A percentile compares a stretch with the other conserved stretches of the same genome.
These are phyloP conservation scores for Ylistrum balloti DNA, from an alignment of 1,140 invertebrate genomes.

Conservation along the genomic window DNA sequence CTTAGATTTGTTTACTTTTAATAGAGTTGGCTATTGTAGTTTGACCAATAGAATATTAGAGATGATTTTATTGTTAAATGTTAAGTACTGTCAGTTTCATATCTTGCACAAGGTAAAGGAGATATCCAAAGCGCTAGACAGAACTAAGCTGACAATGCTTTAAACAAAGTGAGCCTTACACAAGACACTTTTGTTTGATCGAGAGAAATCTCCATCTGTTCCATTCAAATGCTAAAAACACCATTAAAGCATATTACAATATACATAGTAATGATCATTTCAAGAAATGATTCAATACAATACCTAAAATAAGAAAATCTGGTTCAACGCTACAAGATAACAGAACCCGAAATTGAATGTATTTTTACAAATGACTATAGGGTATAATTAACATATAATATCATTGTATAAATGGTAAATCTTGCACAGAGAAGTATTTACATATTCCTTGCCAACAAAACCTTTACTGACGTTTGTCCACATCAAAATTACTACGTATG, in stretches of 20 bases:
- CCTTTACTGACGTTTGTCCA: not conserved
- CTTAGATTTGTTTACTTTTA: slow-evolving; percentile 8
- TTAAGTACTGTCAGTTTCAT: not conserved
- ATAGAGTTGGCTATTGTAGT: not conserved
- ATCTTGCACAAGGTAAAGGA: not conserved
- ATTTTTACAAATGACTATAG: not conserved
- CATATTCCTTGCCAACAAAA: too few relatives aligned
- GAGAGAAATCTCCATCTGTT: not conserved
- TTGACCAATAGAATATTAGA: not conserved
- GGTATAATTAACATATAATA: not conserved
- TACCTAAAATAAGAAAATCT: not conserved
- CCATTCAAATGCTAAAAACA: not conserved
- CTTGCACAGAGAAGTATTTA: not conserved
- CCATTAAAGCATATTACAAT: not conserved
- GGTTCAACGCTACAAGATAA: not conserved
- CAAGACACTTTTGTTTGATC: not conserved
- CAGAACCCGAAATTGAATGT: not conserved
- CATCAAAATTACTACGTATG: not conserved
- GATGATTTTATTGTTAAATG: not conserved
- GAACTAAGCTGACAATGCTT: too few relatives aligned
- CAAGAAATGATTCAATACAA: not conserved
- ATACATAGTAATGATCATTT: not conserved
- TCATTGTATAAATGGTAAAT: not conserved
- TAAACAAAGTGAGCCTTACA: not conserved
- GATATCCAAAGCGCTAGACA: not conserved